Base-by-base conservation (phyloP, 2,797 vertebrate genomes). In the Bufotes viridis region DNA sequence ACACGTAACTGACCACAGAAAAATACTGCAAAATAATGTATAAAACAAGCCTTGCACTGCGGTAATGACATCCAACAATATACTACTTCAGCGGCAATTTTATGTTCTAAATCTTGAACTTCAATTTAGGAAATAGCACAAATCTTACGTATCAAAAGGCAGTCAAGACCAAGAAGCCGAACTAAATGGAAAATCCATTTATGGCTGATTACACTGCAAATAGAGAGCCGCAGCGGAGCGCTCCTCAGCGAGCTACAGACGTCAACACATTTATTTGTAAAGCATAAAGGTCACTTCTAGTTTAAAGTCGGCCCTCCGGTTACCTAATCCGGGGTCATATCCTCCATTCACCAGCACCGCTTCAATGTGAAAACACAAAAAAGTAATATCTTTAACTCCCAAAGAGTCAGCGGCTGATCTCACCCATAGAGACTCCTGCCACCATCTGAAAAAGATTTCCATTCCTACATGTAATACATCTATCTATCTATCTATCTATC, bases 141-240 rank as follows among this genome's bases (percentile, higher is more conserved):
- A 51, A 75, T 74, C 5, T 42, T 8, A 49, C 22, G 42, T 17
- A 34, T 51, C 72, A 55, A 78, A 53, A 78, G 8, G 17, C 9
- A 17, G 7, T 26, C n/a, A 70, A 34, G 67, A 34, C 24, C 17
- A 20, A 34, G 5, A 18, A 20, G 67, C 63, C 26, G 34, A 34
- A 26, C 42, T 13, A 58, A 34, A 72, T 42, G 53, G 69, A 84
- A 74, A 75, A 75, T 61, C 9, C 20, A 18, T 58, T 42, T 60
- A 58, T 61, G 69, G 29, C 24, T 84, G 11, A 84, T 74, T 53
- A 15, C 69, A 20, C 5, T 60, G 69, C 60, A 75, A 83, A 58
- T 22, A 58, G 65, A 83, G 51, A 22, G 7, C 81, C 14, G 53
- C 67, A 13, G 17, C 12, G 57, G 26, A 18, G 63, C 49, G 81